These are phyloP conservation scores for Leucosticte australis DNA, from an alignment of 2,113 vertebrate genomes.

Conservation along the genomic window DNA sequence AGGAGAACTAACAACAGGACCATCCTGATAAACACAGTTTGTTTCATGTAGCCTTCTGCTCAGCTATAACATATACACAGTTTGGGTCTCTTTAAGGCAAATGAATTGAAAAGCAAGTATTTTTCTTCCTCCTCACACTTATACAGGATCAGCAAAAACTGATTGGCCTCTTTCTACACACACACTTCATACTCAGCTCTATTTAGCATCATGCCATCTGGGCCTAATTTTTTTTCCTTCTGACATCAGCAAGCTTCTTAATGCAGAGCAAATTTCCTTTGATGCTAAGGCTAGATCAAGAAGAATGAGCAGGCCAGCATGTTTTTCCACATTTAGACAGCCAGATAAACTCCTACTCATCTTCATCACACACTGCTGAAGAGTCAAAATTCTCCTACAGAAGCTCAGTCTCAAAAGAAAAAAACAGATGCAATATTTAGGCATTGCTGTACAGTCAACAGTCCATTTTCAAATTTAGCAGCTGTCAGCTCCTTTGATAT, in stretches of 20 bases:
- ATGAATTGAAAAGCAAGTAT: neutral
- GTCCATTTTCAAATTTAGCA: neutral
- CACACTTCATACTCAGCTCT: neutral
- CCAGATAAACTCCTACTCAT: constrained; percentile 10
- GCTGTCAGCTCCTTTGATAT: neutral
- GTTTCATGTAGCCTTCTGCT: neutral
- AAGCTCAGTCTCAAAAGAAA: neutral
- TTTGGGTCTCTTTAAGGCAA: neutral
- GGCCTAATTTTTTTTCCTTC: neutral
- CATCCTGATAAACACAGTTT: neutral
- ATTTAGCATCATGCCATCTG: constrained; percentile 58
- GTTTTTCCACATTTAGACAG: constrained; percentile 22
- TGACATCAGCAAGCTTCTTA: constrained; percentile 43
- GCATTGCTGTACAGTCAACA: neutral
- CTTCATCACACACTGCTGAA: neutral
- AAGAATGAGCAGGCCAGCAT: constrained; percentile 13
- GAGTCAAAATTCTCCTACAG: neutral
- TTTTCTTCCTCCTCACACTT: constrained; percentile 20
- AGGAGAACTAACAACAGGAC: neutral
- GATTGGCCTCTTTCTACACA: constrained; percentile 1
- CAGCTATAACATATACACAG: neutral
- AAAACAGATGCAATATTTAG: neutral
- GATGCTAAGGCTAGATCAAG: neutral
- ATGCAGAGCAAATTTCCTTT: constrained; percentile 31
- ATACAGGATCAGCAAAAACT: constrained; percentile 38